phyloP scores from a whole-genome alignment of 2,797 vertebrate species.

The Coluber constrictor region DNA sequence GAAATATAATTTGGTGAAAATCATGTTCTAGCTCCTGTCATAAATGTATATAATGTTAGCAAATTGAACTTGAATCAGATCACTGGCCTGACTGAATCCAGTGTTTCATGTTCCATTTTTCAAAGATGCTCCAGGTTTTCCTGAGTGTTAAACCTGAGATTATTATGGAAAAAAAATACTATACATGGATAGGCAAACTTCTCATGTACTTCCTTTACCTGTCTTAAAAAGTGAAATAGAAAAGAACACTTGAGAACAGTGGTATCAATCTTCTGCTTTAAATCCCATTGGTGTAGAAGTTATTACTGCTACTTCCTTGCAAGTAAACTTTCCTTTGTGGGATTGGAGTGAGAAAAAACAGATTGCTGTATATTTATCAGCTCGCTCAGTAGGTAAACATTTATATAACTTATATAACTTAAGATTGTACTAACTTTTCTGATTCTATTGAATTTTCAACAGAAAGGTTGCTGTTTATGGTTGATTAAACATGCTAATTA shows the following conservation, averaged over 20 bases:
- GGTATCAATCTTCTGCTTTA: not conserved
- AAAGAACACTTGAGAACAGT: not conserved
- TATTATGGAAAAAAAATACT: not conserved
- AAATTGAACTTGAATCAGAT: not conserved
- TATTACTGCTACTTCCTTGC: not conserved
- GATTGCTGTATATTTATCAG: not conserved
- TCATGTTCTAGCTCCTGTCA: not conserved
- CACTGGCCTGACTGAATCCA: not conserved
- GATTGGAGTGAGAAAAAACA: not conserved
- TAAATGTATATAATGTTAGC: not conserved
- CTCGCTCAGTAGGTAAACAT: not conserved
- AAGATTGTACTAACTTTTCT: not conserved
- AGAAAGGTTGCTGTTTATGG: not conserved
- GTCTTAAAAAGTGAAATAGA: not conserved
- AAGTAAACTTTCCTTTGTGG: not conserved
- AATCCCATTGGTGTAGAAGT: not conserved
- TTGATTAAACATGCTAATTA: not conserved
- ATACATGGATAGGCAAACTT: not conserved
- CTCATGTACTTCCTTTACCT: not conserved
- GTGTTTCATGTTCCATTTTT: not conserved
- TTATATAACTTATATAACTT: too few relatives aligned
- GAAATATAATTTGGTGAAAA: not conserved
- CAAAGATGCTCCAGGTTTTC: not conserved
- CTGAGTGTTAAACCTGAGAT: not conserved
- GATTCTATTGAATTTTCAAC: not conserved